phyloP scores from a whole-genome alignment of 1,140 invertebrate species.

The Lutraria rhynchaena region DNA sequence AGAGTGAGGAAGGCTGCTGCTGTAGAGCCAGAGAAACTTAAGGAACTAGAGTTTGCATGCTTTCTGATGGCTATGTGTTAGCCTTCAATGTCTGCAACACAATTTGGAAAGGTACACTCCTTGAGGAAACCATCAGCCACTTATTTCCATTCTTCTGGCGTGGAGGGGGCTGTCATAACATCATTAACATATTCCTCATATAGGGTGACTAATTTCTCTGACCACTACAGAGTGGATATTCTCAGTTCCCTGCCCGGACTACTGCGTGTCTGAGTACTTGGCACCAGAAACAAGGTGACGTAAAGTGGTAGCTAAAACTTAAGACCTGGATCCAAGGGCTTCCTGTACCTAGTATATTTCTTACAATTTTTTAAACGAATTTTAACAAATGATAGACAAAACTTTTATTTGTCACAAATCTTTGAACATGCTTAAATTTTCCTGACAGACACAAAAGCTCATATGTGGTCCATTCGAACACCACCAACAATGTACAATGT shows the following conservation, averaged over 20 bases:
- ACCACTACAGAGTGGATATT: conserved; percentile 41
- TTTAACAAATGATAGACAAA: background rate
- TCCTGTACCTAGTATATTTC: conserved; percentile 37
- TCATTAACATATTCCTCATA: background rate
- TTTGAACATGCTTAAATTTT: conserved; percentile 18
- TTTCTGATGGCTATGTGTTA: conserved; percentile 80
- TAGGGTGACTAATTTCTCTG: conserved; percentile 45
- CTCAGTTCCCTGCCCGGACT: conserved; percentile 37
- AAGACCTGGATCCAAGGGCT: conserved; percentile 49
- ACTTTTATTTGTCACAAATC: background rate
- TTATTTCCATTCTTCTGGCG: conserved; percentile 40
- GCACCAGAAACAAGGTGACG: conserved; percentile 51
- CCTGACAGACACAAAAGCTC: background rate
- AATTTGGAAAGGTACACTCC: conserved; percentile 81
- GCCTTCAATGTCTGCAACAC: conserved; percentile 81
- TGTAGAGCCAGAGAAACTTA: conserved; percentile 41
- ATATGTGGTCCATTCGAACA: background rate
- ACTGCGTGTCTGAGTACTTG: conserved; percentile 56
- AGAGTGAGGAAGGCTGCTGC: conserved; percentile 43
- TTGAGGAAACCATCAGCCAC: conserved; percentile 71
- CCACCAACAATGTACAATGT: background rate
- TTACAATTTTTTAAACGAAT: background rate
- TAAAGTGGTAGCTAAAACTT: conserved; percentile 49
- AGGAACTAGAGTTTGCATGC: conserved; percentile 65
- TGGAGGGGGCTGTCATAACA: background rate